Conservation (phyloP, 1,140 invertebrate genomes). For the Brachystomella parvula region DNA sequence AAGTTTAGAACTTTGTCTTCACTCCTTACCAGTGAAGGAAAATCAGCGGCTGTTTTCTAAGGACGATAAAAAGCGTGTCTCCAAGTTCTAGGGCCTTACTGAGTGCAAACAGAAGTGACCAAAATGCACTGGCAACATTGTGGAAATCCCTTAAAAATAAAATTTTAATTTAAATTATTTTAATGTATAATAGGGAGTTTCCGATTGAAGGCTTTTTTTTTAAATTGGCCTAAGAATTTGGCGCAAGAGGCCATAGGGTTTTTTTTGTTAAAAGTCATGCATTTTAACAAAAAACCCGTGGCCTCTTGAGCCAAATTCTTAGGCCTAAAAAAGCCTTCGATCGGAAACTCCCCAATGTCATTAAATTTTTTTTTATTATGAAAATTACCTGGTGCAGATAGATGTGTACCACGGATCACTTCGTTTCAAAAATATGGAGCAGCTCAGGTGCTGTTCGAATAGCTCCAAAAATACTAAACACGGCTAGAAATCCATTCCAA, state of each 20-base stretch:
- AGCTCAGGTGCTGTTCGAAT: conserved; percentile 78
- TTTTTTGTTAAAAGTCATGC: too few species aligned
- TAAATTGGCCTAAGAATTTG: too few species aligned
- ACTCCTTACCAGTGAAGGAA: conserved; percentile 16
- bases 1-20: not conserved
- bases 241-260: too few species aligned
- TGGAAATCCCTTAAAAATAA: not conserved
- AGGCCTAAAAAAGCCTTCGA: too few species aligned
- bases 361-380: not conserved
- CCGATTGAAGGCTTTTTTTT: too few species aligned
- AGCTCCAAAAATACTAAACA: conserved; percentile 90
- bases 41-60: conserved; percentile 7
- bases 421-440: conserved; percentile 55
- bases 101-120: conserved; percentile 2
- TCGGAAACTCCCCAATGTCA: not conserved
- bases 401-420: not conserved
- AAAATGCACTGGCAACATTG: not conserved
- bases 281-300: too few species aligned
- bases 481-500: conserved; percentile 85
- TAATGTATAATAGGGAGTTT: not conserved
- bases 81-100: conserved; percentile 7
- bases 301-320: too few species aligned
- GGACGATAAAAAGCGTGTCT: conserved; percentile 15
- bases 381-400: not conserved
- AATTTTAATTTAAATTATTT: not conserved